Evolutionary conservation across 2,113 vertebrate genomes (phyloP).

Genomic region (Cephalopholis sonnerati): DNA sequence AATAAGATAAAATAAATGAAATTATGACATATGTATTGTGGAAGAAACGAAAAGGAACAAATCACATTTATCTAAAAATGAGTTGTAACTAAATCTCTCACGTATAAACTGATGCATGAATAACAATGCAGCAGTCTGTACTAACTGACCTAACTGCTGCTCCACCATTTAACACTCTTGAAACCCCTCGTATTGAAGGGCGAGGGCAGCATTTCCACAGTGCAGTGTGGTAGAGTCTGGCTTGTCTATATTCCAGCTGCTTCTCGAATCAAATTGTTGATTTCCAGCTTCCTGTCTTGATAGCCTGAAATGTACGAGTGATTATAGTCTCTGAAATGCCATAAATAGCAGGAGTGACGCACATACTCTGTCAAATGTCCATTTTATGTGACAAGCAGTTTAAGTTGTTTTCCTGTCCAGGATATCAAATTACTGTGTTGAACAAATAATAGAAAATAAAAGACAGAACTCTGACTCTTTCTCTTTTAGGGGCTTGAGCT

Average conservation of each 20-base stretch:
- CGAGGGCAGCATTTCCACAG: not conserved
- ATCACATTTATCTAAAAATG: not conserved
- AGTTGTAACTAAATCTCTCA: not conserved
- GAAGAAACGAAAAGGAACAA: not conserved
- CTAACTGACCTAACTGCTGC: not conserved
- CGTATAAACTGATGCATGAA: not conserved
- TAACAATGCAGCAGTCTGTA: not conserved
- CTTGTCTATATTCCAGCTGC: constrained; percentile 57
- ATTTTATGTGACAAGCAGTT: constrained; percentile 68
- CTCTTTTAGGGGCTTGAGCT: constrained; percentile 15
- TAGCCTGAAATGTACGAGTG: constrained; percentile 62
- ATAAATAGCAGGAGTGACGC: constrained; percentile 80
- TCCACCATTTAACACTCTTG: not conserved
- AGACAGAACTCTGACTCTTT: constrained; percentile 8
- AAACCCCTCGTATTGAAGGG: not conserved
- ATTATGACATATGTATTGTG: not conserved
- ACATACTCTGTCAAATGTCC: constrained; percentile 72
- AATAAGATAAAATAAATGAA: too few relatives aligned
- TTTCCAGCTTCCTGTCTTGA: constrained; percentile 74
- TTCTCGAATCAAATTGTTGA: constrained; percentile 60
- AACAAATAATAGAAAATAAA: constrained; percentile 40
- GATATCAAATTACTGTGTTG: constrained; percentile 68
- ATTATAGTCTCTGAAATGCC: constrained; percentile 66
- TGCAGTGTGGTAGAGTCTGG: constrained; percentile 1
- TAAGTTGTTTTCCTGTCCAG: constrained; percentile 60